Conservation (phyloP, 1,140 invertebrate species). For the Drosophila arizonae region DNA sequence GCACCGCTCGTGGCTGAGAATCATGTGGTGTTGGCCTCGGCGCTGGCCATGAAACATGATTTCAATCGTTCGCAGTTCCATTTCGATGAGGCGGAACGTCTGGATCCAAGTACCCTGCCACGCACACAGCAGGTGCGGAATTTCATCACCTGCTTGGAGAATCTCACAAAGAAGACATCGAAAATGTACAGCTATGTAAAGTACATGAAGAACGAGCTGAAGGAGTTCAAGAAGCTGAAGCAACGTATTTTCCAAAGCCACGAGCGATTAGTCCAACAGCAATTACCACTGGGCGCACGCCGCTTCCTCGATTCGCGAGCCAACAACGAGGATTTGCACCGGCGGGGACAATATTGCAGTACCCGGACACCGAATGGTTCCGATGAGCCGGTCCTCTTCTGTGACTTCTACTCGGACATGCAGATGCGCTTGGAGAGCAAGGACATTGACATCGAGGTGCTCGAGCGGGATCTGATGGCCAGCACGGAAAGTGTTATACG, state of each 20-base stretch:
- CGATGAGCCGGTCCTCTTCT: constrained; percentile 81
- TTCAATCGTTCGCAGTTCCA: constrained; percentile 86
- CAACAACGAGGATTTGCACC: constrained; percentile 69
- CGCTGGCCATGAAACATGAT: constrained; percentile 87
- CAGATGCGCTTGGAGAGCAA: constrained; percentile 81
- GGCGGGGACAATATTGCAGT: constrained; percentile 79
- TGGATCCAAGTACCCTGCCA: constrained; percentile 84
- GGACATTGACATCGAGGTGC: constrained; percentile 74
- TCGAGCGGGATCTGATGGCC: constrained; percentile 73
- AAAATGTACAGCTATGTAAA: constrained; percentile 81
- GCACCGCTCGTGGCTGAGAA: constrained; percentile 88
- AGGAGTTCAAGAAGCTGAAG: constrained; percentile 76
- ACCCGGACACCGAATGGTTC: constrained; percentile 64
- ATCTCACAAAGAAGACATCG: constrained; percentile 73
- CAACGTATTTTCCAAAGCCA: constrained; percentile 70
- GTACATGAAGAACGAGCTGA: constrained; percentile 79
- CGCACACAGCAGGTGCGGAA: constrained; percentile 72
- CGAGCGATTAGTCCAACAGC: constrained; percentile 75
- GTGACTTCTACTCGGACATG: constrained; percentile 81
- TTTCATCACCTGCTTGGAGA: constrained; percentile 77
- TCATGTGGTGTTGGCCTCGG: constrained; percentile 91
- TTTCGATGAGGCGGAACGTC: constrained; percentile 88
- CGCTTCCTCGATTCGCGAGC: constrained; percentile 48
- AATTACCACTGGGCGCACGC: constrained; percentile 65
- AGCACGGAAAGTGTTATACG: constrained; percentile 75